Percentiles rank a stretch among this genome's conserved stretches.
These are phyloP conservation scores for Sorex maritimensis DNA, from an alignment of 2,797 vertebrate species.

Conservation along the genomic window DNA sequence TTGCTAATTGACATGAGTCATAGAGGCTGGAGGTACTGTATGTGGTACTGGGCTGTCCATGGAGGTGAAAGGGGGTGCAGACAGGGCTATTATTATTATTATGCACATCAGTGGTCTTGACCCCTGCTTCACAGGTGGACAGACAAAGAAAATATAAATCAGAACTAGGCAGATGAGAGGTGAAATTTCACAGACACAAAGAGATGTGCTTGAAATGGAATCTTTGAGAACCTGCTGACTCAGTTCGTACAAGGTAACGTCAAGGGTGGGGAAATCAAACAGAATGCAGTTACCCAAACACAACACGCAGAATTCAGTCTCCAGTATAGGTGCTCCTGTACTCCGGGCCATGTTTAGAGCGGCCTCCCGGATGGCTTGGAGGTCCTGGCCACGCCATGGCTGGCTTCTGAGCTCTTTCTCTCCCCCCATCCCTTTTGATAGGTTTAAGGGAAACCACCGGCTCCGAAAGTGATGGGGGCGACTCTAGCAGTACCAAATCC, in stretches of 20 bases:
- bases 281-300: constrained; percentile 55
- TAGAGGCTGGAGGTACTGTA: constrained; percentile 80
- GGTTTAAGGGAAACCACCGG: constrained; percentile 96
- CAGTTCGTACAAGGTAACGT: constrained; percentile 55
- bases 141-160: constrained; percentile 39
- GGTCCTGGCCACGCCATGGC: background rate
- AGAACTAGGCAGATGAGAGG: constrained; percentile 50
- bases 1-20: constrained; percentile 88
- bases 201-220: constrained; percentile 53
- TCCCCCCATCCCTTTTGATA: constrained; percentile 84
- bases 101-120: background rate
- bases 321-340: background rate
- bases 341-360: constrained; percentile 2
- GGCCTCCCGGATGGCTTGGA: constrained; percentile 41
- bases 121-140: too few species aligned
- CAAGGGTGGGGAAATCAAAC: constrained; percentile 4
- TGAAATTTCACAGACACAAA: constrained; percentile 61
- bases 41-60: constrained; percentile 75
- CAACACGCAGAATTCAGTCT: background rate
- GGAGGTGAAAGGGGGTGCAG: background rate
- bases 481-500: constrained; percentile 94
- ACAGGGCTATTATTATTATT: background rate
- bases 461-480: constrained; percentile 97
- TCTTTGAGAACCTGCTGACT: constrained; percentile 75
- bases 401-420: constrained; percentile 77